Conservation (phyloP, 2,113 vertebrate genomes). For the Cryptomyrus ogoouensis region DNA sequence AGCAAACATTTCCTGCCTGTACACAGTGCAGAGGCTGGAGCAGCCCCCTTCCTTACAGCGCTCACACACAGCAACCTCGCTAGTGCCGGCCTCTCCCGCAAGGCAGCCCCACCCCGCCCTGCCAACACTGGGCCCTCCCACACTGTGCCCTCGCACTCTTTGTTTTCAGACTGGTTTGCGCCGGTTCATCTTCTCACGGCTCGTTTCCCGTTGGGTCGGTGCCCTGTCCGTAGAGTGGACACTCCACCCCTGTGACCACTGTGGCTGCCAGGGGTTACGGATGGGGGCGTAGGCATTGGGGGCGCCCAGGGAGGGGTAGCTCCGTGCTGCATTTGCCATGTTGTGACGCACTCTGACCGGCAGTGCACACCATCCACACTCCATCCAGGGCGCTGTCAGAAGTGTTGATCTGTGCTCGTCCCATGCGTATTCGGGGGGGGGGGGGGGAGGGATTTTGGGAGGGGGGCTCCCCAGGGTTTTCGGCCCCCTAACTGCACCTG, state of each 20-base stretch:
- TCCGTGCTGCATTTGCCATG: neutral
- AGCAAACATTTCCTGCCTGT: conserved; percentile 68
- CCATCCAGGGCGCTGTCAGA: neutral
- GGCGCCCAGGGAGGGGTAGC: neutral
- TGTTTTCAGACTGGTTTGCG: neutral
- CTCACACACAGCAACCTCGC: neutral
- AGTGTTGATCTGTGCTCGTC: neutral
- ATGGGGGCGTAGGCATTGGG: neutral
- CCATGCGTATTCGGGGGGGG: neutral
- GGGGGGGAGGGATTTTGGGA: neutral
- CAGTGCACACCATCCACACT: neutral
- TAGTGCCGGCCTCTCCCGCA: neutral
- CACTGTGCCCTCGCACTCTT: neutral
- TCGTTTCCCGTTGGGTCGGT: neutral
- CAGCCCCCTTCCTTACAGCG: conserved; percentile 24
- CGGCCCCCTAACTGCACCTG: neutral
- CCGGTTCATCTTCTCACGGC: neutral
- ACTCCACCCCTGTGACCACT: neutral
- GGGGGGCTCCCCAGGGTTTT: neutral
- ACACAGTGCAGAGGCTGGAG: conserved; percentile 53
- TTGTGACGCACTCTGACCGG: neutral
- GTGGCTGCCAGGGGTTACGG: neutral
- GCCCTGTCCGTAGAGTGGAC: neutral
- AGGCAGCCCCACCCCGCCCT: neutral
- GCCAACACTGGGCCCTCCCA: neutral